These are phyloP conservation scores for Gonioctena quinquepunctata DNA, from an alignment of 1,140 invertebrate genomes.

Conservation along the genomic window DNA sequence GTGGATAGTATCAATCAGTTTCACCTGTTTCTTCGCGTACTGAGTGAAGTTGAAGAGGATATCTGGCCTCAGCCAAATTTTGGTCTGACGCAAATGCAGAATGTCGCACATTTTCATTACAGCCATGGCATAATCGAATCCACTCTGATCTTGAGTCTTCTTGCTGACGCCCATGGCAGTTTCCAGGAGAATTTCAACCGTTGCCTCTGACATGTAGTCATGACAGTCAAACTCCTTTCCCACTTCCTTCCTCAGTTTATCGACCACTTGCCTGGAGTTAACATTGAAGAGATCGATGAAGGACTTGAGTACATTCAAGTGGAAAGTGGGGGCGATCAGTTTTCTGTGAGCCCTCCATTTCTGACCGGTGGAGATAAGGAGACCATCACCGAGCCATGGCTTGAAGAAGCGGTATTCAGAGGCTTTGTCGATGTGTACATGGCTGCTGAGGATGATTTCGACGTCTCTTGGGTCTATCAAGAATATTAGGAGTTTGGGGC, in stretches of 20 bases:
- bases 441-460: constrained; percentile 73
- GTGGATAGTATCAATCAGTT: constrained; percentile 69
- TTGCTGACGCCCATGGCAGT: constrained; percentile 83
- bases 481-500: constrained; percentile 72
- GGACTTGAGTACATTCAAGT: constrained; percentile 79
- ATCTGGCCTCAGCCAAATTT: constrained; percentile 81
- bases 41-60: constrained; percentile 80
- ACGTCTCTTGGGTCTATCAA: constrained; percentile 74
- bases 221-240: constrained; percentile 75
- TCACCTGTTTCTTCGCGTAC: constrained; percentile 56
- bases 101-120: constrained; percentile 87
- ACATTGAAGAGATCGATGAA: constrained; percentile 82
- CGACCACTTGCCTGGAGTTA: constrained; percentile 72
- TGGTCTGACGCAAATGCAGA: constrained; percentile 79
- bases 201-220: constrained; percentile 83
- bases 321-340: constrained; percentile 82
- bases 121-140: constrained; percentile 80
- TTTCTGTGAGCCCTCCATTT: constrained; percentile 82
- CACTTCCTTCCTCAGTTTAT: constrained; percentile 66
- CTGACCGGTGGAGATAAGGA: constrained; percentile 78
- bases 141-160: constrained; percentile 72
- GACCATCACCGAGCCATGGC: constrained; percentile 87
- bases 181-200: constrained; percentile 80
- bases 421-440: constrained; percentile 83
- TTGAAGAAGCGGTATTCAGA: constrained; percentile 68